Evolutionary conservation across 2,888 invertebrate species (phyloP), one percentile per base, ranked within the genome.

Genomic region (Tolmerus cingulatus): DNA sequence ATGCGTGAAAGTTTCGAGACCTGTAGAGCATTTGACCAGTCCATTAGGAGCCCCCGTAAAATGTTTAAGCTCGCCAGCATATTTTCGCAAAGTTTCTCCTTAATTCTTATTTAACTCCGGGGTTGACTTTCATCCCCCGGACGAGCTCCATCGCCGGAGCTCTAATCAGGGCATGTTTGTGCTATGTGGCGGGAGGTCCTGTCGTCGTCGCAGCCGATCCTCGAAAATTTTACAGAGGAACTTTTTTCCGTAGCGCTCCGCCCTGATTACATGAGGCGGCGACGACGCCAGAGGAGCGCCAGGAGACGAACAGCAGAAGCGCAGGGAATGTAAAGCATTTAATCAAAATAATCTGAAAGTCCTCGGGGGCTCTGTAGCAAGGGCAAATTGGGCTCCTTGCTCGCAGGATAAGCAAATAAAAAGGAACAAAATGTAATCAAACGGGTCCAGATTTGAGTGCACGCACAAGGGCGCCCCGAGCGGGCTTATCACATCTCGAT

Each of bases 281-380:
- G 43, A 1, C 16, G 14, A 16, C 12, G 43, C 2, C 4, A 5
- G 43, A 46, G 43, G 43, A 12, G 12, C 66, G 19, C 3, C 66
- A 23, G 12, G 27, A 46, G 57, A 43, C 23, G 43, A 34, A 27
- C 51, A 87, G 19, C 27, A 87, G 66, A 55, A 87, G 51, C 79
- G 23, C 27, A 74, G 81, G 43, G 81, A 87, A 81, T 87, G 79
- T 87, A 76, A 87, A 87, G 82, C 74, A 81, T 87, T 87, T 87
- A 87, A 87, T 87, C 87, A 87, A 87, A 87, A 87, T 87, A 87
- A 87, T 87, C 87, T 74, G 81, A 74, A 76, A 87, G 87, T 55
- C 82, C 87, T 74, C 46, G n/a, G 37, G 87, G 87, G 87, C 12
- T 34, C 82, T 82, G 74, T 76, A 74, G 81, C 40, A 37, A 81